Base-by-base conservation (phyloP, 2,888 invertebrate species). In the Ochropacha duplaris region DNA sequence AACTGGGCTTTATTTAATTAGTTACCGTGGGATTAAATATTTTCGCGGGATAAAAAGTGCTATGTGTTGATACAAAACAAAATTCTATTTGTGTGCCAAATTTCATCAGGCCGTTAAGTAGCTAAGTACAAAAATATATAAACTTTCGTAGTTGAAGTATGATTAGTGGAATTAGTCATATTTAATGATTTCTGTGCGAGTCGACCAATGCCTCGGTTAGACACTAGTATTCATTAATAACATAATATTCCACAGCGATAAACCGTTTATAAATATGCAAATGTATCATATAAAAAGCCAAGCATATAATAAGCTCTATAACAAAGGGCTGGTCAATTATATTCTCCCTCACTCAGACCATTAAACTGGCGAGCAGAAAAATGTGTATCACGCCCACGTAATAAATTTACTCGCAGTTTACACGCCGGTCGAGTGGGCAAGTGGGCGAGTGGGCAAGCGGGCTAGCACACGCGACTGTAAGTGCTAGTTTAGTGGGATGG, bases 361-460 rank as follows among this genome's bases (percentile, higher is more conserved):
- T 76, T 81, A 81, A 71, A 62, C 69, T 64, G 66, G 72, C 69
- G 68, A 72, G 79, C 72, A 72, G 75, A 78, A 79, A 80, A 83
- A 81, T 80, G 77, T 71, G 74, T 79, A 81, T 44, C 86, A 86
- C 87, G 87, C 87, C 88, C 87, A 82, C 74, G 65, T 83, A 83
- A 89, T 89, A 89, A 88, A 88, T 88, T 87, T 84, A 84, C 78
- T 73, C 74, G 73, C 76, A 76, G 79, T 79, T 82, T 83, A 81
- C 83, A 72, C 73, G 71, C 72, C 75, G 69, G 73, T 70, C 71
- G 74, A 44, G 44, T 44, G 16, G 44, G 44, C 44, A 11, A 44
- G 44, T 44, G 44, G 44, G 19, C 44, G 16, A 44, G 9, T 9
- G 44, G 44, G 44, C 44, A 64, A 62, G 59, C 61, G 69, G 59